These are phyloP conservation scores for Drosophila ironensis DNA, from an alignment of 1,140 invertebrate species.

Conservation along the genomic window DNA sequence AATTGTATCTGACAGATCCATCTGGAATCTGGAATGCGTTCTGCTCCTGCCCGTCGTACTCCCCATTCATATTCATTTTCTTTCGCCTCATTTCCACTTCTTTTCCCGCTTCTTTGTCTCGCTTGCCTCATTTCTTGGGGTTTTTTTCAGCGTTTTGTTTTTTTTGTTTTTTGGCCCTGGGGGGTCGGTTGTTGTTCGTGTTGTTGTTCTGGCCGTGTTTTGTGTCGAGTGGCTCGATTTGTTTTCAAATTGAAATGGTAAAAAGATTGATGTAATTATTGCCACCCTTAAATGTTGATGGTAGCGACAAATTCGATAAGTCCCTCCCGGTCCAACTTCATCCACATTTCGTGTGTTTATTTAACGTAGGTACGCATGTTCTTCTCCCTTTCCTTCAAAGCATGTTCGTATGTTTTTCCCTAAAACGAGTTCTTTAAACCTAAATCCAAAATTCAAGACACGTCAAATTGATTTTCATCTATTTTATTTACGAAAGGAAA, in stretches of 20 bases:
- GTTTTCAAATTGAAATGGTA: slow-evolving; percentile 62
- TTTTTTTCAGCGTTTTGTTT: background rate
- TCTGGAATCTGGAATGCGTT: background rate
- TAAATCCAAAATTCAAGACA: slow-evolving; percentile 73
- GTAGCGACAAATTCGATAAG: slow-evolving; percentile 38
- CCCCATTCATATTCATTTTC: slow-evolving; percentile 3
- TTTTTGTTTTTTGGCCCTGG: background rate
- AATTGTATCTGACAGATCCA: slow-evolving; percentile 11
- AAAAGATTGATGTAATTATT: slow-evolving; percentile 73
- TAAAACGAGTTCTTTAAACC: slow-evolving; percentile 76
- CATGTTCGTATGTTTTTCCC: slow-evolving; percentile 34
- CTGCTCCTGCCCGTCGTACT: background rate
- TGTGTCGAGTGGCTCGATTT: slow-evolving; percentile 38
- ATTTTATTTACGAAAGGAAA: slow-evolving; percentile 66
- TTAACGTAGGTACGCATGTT: slow-evolving; percentile 16
- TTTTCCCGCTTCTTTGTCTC: slow-evolving; percentile 8
- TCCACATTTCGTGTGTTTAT: slow-evolving; percentile 11
- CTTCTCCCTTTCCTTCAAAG: slow-evolving; percentile 16
- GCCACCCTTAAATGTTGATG: slow-evolving; percentile 46
- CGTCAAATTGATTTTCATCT: slow-evolving; percentile 79
- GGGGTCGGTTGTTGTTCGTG: slow-evolving; percentile 10
- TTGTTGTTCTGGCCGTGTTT: background rate
- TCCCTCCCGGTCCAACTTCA: background rate
- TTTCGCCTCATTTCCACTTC: slow-evolving; percentile 30
- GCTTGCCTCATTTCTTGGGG: background rate